A percentile compares a stretch with the other conserved stretches of the same genome.
Evolutionary conservation across 2,888 invertebrate species (phyloP).

Genomic region (Adelphocoris suturalis): DNA sequence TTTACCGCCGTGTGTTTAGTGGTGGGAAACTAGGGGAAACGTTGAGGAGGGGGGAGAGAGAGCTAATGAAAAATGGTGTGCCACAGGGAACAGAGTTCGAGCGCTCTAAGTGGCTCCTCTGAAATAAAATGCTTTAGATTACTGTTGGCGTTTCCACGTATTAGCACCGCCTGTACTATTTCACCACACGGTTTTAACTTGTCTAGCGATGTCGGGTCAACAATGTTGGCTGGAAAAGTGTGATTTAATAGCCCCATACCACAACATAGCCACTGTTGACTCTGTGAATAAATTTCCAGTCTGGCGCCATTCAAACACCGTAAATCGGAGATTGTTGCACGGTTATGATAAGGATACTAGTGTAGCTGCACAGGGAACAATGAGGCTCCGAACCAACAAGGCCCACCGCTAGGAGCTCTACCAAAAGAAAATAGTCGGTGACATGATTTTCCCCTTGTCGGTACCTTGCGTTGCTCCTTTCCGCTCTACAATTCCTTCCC

Average conservation of each 20-base stretch:
- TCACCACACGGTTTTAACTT: not conserved
- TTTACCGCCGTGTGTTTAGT: constrained; percentile 1
- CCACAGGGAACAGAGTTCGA: constrained; percentile 28
- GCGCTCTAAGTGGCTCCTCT: constrained; percentile 27
- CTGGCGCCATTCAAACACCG: not conserved
- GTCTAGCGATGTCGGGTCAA: not conserved
- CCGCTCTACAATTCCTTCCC: too few species aligned
- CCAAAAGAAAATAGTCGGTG: too few species aligned
- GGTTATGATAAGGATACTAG: too few species aligned
- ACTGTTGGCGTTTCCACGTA: constrained; percentile 18
- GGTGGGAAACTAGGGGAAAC: not conserved
- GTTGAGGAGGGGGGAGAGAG: not conserved
- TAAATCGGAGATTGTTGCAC: not conserved
- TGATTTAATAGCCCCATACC: not conserved
- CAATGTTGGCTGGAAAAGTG: not conserved
- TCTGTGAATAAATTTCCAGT: not conserved
- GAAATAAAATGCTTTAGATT: constrained; percentile 42
- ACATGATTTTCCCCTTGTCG: too few species aligned
- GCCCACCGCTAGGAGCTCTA: too few species aligned
- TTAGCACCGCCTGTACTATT: not conserved
- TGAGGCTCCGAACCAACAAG: too few species aligned
- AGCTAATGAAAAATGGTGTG: constrained; percentile 35
- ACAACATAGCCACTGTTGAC: not conserved
- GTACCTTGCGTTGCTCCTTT: too few species aligned
- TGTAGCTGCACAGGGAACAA: too few species aligned